Percentiles rank a stretch among this genome's conserved stretches.
Evolutionary conservation across 1,140 invertebrate species (phyloP).

Genomic region (Adoxophyes honmai): DNA sequence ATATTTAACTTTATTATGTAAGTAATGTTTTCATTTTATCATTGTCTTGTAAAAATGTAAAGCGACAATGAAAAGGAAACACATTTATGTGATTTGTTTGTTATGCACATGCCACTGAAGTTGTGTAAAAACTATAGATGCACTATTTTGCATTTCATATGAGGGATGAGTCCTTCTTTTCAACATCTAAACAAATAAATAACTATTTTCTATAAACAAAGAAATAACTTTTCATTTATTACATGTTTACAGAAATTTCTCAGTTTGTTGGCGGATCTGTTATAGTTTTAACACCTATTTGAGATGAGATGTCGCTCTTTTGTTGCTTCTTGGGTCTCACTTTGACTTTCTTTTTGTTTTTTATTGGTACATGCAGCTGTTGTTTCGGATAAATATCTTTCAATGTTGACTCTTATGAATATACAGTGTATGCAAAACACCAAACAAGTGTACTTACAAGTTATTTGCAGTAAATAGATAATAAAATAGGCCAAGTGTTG

Average conservation of each 20-base stretch:
- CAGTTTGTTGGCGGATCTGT: too few species aligned
- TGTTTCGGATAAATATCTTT: neutral
- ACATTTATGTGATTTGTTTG: conserved; percentile 41
- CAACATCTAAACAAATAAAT: neutral
- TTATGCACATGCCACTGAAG: conserved; percentile 36
- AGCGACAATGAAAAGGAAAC: conserved; percentile 46
- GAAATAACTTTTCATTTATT: too few species aligned
- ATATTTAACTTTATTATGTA: conserved; percentile 55
- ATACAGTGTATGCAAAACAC: neutral
- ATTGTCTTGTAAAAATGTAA: conserved; percentile 68
- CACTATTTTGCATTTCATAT: conserved; percentile 20
- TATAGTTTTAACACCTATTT: too few species aligned
- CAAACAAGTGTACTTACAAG: conserved; percentile 16
- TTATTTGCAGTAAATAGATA: conserved; percentile 10
- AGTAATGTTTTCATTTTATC: conserved; percentile 57
- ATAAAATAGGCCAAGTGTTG: conserved; percentile 4
- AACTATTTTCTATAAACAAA: too few species aligned
- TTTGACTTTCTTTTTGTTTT: too few species aligned
- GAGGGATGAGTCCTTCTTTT: neutral
- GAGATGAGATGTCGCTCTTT: too few species aligned
- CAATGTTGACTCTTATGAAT: neutral
- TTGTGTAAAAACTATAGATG: conserved; percentile 22
- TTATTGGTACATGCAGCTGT: too few species aligned
- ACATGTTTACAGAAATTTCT: too few species aligned
- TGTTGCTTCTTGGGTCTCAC: too few species aligned